These are phyloP conservation scores for Mizuhopecten yessoensis DNA, from an alignment of 1,140 invertebrate species.

Conservation along the genomic window DNA sequence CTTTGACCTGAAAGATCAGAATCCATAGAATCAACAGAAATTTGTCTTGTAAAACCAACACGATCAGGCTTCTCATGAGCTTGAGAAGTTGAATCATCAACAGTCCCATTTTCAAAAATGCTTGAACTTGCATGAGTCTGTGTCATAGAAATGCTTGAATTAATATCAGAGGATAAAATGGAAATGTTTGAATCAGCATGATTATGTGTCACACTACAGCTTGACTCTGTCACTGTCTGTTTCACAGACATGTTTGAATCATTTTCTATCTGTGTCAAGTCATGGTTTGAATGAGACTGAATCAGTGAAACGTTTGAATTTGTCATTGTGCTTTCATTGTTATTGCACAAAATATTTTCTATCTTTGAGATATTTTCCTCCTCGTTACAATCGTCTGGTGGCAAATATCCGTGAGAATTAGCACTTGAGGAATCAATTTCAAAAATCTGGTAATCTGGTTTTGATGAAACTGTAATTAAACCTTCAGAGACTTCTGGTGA, in stretches of 20 bases:
- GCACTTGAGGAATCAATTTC: not conserved
- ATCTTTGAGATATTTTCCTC: not conserved
- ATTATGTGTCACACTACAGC: not conserved
- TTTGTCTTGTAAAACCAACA: not conserved
- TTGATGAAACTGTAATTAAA: not conserved
- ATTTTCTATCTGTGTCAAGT: not conserved
- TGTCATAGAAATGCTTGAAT: conserved; percentile 39
- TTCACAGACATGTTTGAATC: not conserved
- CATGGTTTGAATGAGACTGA: not conserved
- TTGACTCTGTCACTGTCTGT: not conserved
- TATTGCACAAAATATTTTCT: not conserved
- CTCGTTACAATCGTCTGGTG: not conserved
- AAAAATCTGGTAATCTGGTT: conserved; percentile 9
- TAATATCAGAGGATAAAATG: not conserved
- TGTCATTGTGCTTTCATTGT: conserved; percentile 8
- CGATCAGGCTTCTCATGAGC: not conserved
- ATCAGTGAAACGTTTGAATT: not conserved
- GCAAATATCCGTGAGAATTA: conserved; percentile 3
- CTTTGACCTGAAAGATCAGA: not conserved
- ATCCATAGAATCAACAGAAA: not conserved
- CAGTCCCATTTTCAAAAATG: not conserved
- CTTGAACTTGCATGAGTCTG: not conserved
- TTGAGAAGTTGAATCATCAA: not conserved
- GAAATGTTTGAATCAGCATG: not conserved
- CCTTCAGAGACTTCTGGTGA: too few relatives aligned